Evolutionary conservation across 1,140 invertebrate genomes (phyloP).

Genomic region (Polypedilum vanderplanki): DNA sequence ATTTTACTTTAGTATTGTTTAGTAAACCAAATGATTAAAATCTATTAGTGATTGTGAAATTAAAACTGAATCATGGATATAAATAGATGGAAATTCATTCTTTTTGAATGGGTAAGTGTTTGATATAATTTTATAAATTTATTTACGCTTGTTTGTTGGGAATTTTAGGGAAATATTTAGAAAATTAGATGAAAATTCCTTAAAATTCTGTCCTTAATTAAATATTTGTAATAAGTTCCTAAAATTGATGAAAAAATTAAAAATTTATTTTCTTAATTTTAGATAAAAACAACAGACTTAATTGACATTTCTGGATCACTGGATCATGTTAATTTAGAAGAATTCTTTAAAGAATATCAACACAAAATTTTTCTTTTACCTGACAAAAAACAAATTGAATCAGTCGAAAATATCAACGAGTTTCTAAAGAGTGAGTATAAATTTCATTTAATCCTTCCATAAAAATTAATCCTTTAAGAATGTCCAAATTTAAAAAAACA

Average conservation of each 20-base stretch:
- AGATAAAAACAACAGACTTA: background rate
- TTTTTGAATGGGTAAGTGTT: constrained; percentile 1
- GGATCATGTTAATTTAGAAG: background rate
- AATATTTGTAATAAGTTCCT: too few relatives aligned
- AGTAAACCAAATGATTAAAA: background rate
- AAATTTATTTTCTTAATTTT: background rate
- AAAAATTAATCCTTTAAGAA: too few relatives aligned
- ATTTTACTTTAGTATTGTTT: background rate
- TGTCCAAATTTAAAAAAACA: too few relatives aligned
- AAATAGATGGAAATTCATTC: constrained; percentile 11
- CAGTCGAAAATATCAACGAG: background rate
- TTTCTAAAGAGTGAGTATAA: background rate
- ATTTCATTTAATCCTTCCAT: background rate
- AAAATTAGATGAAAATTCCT: too few relatives aligned
- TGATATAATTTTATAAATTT: background rate
- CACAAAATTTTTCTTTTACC: background rate
- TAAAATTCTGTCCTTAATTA: too few relatives aligned
- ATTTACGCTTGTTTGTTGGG: background rate
- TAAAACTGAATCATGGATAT: background rate
- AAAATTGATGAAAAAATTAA: background rate
- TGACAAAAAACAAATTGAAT: background rate
- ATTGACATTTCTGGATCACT: background rate
- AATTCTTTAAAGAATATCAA: background rate
- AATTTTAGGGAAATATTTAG: background rate
- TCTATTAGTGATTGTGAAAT: background rate